phyloP scores from a whole-genome alignment of 2,113 vertebrate species.

The Neogobius melanostomus region DNA sequence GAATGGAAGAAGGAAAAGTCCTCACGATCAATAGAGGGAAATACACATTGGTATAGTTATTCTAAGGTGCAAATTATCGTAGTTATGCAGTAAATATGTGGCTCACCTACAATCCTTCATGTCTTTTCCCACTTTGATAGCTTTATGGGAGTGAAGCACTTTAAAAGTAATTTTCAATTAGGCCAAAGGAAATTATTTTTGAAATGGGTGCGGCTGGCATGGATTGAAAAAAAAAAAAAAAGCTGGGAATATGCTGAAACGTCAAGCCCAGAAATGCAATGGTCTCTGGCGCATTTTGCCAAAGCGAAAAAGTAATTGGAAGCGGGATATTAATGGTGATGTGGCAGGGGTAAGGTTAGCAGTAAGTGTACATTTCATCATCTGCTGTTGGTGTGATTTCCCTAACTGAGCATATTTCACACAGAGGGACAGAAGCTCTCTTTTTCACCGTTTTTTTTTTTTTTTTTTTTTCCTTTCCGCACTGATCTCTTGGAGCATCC shows the following conservation, averaged over 20 bases:
- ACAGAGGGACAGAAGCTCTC: background rate
- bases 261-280: background rate
- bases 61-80: no score
- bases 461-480: no score
- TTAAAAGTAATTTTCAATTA: background rate
- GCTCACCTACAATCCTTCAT: background rate
- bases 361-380: conserved; percentile 7
- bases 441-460: background rate
- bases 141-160: background rate
- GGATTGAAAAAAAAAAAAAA: background rate
- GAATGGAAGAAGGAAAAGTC: no score
- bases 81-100: no score
- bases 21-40: no score
- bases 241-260: background rate
- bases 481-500: conserved; percentile 22
- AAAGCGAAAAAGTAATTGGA: background rate
- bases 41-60: no score
- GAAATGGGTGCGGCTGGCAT: background rate
- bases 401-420: background rate
- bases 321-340: conserved; percentile 4
- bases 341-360: conserved; percentile 7
- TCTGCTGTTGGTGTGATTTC: background rate
- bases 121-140: background rate
- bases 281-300: background rate
- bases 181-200: background rate